phyloP scores from a whole-genome alignment of 2,888 invertebrate genomes.

The Griposia aprilina region DNA sequence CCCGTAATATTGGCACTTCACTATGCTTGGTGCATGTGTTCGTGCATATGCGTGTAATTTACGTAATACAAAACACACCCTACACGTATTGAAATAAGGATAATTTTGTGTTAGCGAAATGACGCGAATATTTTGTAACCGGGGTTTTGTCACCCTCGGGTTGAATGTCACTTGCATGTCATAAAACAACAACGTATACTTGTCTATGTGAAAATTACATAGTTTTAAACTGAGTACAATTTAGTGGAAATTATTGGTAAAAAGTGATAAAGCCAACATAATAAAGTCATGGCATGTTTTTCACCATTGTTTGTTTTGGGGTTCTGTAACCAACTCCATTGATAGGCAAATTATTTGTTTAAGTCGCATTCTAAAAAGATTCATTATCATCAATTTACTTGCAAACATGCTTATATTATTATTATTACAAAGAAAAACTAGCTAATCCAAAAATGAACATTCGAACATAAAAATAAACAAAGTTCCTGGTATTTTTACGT shows the following conservation, averaged over 20 bases:
- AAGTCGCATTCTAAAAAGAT: neutral
- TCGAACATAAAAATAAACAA: constrained; percentile 1
- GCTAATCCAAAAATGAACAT: neutral
- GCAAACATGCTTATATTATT: neutral
- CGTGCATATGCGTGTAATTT: neutral
- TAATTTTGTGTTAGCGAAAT: neutral
- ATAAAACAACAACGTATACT: neutral
- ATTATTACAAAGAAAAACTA: neutral
- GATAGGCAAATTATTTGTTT: neutral
- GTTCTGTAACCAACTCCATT: neutral
- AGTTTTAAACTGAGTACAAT: neutral
- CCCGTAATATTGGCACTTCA: too few relatives aligned
- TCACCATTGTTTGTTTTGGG: neutral
- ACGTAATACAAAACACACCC: neutral
- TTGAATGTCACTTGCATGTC: neutral
- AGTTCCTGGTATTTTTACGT: neutral
- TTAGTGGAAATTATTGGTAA: neutral
- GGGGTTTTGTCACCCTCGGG: neutral
- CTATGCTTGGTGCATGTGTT: too few relatives aligned
- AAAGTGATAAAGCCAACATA: neutral
- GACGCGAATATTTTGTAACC: neutral
- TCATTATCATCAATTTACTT: neutral
- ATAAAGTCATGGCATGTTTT: neutral
- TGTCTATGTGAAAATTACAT: neutral
- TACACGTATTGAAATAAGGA: neutral